These are phyloP conservation scores for Carassius auratus DNA, from an alignment of 2,113 vertebrate species.

Conservation along the genomic window DNA sequence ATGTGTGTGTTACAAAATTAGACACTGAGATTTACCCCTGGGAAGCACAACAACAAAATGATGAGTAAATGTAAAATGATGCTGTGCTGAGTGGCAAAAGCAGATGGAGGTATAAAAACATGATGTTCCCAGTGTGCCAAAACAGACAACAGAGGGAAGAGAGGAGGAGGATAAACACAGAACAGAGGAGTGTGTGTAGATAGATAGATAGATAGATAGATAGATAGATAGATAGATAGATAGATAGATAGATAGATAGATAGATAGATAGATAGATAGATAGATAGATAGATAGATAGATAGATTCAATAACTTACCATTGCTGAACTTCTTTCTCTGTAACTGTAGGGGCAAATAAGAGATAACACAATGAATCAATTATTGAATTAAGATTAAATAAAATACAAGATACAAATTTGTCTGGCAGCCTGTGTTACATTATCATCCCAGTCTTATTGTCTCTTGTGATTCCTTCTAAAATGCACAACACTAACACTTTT, in stretches of 20 bases:
- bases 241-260: too few species aligned
- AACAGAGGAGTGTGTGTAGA: neutral
- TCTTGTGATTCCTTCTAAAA: neutral
- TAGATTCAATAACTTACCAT: neutral
- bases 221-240: neutral
- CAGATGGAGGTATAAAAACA: slow-evolving; percentile 21
- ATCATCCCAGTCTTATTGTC: neutral
- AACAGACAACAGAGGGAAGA: neutral
- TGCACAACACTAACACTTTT: neutral
- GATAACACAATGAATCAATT: neutral
- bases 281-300: neutral
- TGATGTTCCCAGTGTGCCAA: neutral
- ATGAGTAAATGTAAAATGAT: neutral
- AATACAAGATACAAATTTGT: neutral
- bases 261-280: neutral
- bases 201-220: neutral
- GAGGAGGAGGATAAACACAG: neutral
- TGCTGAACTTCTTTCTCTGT: slow-evolving; percentile 43
- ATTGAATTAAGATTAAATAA: neutral
- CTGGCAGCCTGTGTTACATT: neutral
- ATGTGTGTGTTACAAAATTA: neutral
- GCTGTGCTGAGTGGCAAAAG: slow-evolving; percentile 6
- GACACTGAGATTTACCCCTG: neutral
- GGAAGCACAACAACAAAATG: slow-evolving; percentile 12
- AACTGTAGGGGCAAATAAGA: slow-evolving; percentile 14